Conservation (phyloP, 2,113 vertebrate species). For the Drymodes brunneopygia region DNA sequence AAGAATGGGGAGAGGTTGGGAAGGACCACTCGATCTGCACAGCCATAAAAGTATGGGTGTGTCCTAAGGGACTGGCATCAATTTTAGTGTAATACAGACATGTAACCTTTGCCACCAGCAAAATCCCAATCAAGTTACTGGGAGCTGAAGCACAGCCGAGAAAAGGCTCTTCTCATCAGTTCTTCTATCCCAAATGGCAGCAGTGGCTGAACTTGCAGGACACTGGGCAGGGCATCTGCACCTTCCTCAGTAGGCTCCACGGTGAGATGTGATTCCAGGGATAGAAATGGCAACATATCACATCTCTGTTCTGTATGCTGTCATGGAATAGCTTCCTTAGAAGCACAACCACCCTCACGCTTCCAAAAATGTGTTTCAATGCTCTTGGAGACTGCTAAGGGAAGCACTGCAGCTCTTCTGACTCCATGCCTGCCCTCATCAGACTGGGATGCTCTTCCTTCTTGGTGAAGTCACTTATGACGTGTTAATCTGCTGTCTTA, state of each 20-base stretch:
- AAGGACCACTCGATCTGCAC: background rate
- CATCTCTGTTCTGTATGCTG: background rate
- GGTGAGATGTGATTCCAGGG: fast-evolving
- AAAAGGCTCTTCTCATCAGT: background rate
- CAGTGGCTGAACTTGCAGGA: background rate
- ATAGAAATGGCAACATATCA: background rate
- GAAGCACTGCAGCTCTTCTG: background rate
- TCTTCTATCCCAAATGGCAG: background rate
- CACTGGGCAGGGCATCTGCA: background rate
- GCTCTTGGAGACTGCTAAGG: background rate
- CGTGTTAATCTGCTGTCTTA: background rate
- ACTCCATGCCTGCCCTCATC: too few species aligned
- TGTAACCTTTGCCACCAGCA: background rate
- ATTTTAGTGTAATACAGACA: background rate
- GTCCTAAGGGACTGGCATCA: background rate
- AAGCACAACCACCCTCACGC: background rate
- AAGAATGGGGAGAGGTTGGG: background rate
- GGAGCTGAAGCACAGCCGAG: background rate
- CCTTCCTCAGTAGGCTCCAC: fast-evolving
- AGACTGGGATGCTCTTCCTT: background rate
- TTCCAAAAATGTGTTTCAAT: background rate
- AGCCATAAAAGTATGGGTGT: fast-evolving
- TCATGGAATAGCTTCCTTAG: background rate
- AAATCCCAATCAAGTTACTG: background rate
- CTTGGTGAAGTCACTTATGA: background rate